These are phyloP conservation scores for Pelochelys cantorii DNA, from an alignment of 2,797 vertebrate genomes.

Conservation along the genomic window DNA sequence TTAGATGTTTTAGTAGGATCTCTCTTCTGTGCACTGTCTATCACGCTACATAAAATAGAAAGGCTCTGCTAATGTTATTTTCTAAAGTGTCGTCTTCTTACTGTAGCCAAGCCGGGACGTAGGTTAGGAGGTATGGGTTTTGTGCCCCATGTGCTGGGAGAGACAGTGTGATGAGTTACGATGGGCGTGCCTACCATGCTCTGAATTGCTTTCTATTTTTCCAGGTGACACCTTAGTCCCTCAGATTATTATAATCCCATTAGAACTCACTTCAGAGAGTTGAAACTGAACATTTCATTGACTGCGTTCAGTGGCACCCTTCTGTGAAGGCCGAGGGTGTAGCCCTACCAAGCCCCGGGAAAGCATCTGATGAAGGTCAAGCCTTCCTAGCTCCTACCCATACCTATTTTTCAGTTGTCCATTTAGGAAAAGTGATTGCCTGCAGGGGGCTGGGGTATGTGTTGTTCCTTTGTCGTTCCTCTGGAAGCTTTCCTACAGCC, in stretches of 20 bases:
- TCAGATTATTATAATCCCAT: not conserved
- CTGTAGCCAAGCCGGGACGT: not conserved
- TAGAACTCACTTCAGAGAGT: not conserved
- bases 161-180: not conserved
- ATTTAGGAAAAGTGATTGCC: not conserved
- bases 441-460: not conserved
- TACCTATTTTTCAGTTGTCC: not conserved
- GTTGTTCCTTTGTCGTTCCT: not conserved
- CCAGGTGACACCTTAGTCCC: not conserved
- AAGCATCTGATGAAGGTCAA: not conserved
- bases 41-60: not conserved
- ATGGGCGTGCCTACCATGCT: not conserved
- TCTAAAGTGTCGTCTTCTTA: not conserved
- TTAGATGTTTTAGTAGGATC: not conserved
- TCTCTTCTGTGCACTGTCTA: not conserved
- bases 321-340: not conserved
- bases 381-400: not conserved
- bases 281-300: not conserved
- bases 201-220: not conserved
- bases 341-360: not conserved
- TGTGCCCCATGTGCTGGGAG: not conserved
- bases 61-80: not conserved
- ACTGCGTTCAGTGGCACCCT: not conserved
- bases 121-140: not conserved
- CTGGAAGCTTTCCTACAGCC: not conserved